These are phyloP conservation scores for Nylanderia fulva DNA, from an alignment of 1,140 invertebrate species.

Conservation along the genomic window DNA sequence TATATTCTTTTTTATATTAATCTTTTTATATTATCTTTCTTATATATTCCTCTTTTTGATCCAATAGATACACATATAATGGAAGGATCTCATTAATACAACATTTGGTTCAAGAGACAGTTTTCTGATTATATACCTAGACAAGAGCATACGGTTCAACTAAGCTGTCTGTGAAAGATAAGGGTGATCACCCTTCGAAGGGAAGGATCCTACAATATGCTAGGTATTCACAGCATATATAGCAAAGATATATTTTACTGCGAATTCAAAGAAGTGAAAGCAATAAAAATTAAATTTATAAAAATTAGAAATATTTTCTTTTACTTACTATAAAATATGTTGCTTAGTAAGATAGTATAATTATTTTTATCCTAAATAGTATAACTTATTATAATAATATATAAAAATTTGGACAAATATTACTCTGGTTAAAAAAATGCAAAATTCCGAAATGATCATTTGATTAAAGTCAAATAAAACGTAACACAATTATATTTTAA, in stretches of 20 bases:
- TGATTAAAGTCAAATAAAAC: not conserved
- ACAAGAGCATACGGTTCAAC: not conserved
- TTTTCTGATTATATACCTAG: conserved; percentile 27
- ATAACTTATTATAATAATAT: not conserved
- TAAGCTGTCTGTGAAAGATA: conserved; percentile 32
- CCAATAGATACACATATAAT: too few relatives aligned
- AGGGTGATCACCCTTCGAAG: conserved; percentile 7
- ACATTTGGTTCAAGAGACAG: conserved; percentile 41
- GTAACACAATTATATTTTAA: not conserved
- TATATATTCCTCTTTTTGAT: too few relatives aligned
- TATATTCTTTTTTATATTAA: too few relatives aligned
- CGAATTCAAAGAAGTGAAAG: not conserved
- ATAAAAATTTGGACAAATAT: not conserved
- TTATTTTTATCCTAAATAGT: too few relatives aligned
- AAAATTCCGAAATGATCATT: not conserved
- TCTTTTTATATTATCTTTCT: too few relatives aligned
- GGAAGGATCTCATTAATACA: conserved; percentile 63
- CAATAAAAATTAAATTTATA: not conserved
- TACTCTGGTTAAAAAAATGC: not conserved
- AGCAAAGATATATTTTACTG: not conserved
- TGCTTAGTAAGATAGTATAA: too few relatives aligned
- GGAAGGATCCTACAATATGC: conserved; percentile 22
- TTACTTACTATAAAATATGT: too few relatives aligned
- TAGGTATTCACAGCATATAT: not conserved
- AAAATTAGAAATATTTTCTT: not conserved